Evolutionary conservation across 2,113 vertebrate genomes (phyloP), one percentile per base, ranked within the genome.

Genomic region (Apodemus speciosus): DNA sequence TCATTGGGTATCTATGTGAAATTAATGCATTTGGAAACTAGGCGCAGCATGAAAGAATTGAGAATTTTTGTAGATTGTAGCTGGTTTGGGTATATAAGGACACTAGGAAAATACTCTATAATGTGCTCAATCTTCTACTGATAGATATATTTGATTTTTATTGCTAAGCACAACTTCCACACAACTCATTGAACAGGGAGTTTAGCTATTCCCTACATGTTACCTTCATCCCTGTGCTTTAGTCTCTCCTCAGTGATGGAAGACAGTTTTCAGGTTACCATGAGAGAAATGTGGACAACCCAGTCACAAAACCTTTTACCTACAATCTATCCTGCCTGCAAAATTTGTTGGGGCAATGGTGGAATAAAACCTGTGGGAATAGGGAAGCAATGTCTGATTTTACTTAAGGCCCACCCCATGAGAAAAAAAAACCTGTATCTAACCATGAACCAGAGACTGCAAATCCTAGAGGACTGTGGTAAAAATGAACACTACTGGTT

Each of bases 81-180:
- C 16, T 80, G 0, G 25, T 72, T 62, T 89, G 30, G 30, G 30
- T 75, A 18, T 4, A 56, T 32, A 35, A 53, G 85, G 58, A 62
- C 13, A 53, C 46, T 81, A n/a, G 35, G 60, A 85, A 25, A 43
- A 20, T 51, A 62, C 58, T 89, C 49, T 69, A 18, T 35, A 69
- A 51, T 51, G 71, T 14, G 3, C 51, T 58, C 9, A 21, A 21
- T 85, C 83, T 88, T 91, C 32, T n/a, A 30, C 46, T 18, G 75
- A 62, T 38, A 7, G 25, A 10, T 15, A 23, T 94, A 72, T 95
- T 83, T 89, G 85, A 83, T 69, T 91, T 49, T 88, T 18, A 32
- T n/a, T 79, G 32, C 49, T 18, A 53, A 53, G 15, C 7, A 53
- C 18, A 77, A 35, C 49, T 53, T 46, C 18, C 18, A n/a, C 76